Evolutionary conservation across 64 coral and sea anemone species (phyloP).

Genomic region (Montipora foliosa): DNA sequence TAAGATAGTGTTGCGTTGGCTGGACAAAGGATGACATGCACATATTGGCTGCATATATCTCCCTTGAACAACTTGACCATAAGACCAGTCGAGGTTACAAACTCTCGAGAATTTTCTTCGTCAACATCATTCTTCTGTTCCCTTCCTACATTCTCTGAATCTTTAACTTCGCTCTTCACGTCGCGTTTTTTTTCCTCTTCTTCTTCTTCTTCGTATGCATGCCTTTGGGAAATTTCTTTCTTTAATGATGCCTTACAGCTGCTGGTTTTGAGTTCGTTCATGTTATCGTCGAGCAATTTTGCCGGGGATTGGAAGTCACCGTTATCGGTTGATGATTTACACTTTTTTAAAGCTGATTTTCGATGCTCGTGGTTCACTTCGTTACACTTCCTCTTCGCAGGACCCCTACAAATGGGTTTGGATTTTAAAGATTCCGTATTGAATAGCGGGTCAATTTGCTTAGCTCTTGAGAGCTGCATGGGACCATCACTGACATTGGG

Average conservation of each 20-base stretch:
- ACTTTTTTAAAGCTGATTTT: neutral
- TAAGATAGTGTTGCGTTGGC: neutral
- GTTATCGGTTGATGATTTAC: neutral
- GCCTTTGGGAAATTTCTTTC: neutral
- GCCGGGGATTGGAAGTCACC: neutral
- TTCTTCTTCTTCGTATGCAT: too few species aligned
- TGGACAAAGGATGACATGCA: slow-evolving; percentile 13
- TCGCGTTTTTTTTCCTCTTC: neutral
- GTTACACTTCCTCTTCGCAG: neutral
- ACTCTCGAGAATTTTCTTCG: neutral
- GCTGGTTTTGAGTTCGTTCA: neutral
- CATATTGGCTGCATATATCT: neutral
- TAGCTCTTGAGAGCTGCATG: too few species aligned
- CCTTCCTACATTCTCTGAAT: neutral
- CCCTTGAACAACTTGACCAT: neutral
- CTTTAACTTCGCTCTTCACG: neutral
- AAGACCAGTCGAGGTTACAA: neutral
- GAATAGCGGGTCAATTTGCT: too few species aligned
- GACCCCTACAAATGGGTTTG: neutral
- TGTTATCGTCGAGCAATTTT: neutral
- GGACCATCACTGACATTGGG: too few species aligned
- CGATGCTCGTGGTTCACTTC: neutral
- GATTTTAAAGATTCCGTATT: neutral
- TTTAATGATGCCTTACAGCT: neutral
- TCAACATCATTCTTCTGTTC: neutral